These are phyloP conservation scores for Lycia hirtaria DNA, from an alignment of 2,888 invertebrate species.

Conservation along the genomic window DNA sequence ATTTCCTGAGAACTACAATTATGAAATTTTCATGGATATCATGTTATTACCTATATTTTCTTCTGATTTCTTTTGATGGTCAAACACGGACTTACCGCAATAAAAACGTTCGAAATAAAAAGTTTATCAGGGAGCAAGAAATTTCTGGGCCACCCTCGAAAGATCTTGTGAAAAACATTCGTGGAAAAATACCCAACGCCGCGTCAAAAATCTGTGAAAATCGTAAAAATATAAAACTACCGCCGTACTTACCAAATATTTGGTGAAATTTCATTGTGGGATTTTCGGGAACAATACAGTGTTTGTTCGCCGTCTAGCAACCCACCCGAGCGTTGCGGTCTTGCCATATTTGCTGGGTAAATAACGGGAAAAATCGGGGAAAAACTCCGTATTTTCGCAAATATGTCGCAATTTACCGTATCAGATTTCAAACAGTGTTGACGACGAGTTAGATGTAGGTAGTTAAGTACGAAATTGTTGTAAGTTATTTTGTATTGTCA, in stretches of 20 bases:
- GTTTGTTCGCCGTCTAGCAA: slow-evolving; percentile 58
- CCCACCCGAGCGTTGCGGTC: slow-evolving; percentile 56
- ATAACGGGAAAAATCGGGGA: slow-evolving; percentile 63
- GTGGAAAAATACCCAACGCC: slow-evolving; percentile 1
- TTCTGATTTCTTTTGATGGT: no score
- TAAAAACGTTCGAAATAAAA: not conserved
- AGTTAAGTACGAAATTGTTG: not conserved
- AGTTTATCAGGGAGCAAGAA: not conserved
- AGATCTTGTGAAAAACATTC: slow-evolving; percentile 12
- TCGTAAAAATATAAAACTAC: slow-evolving; percentile 37
- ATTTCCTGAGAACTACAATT: no score
- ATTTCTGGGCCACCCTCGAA: no score
- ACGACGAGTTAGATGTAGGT: slow-evolving; percentile 1
- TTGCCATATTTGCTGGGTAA: slow-evolving; percentile 69
- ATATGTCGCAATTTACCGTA: slow-evolving; percentile 39
- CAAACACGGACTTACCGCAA: not conserved
- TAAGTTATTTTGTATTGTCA: not conserved
- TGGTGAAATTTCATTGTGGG: slow-evolving; percentile 52
- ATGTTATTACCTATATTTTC: no score
- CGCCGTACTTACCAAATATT: slow-evolving; percentile 56
- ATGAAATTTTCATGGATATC: no score
- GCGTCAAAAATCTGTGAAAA: slow-evolving; percentile 33
- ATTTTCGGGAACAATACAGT: slow-evolving; percentile 50
- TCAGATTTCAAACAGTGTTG: slow-evolving; percentile 36
- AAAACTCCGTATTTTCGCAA: slow-evolving; percentile 49